phyloP scores from a whole-genome alignment of 2,113 vertebrate genomes.

The Telmatochromis sp. region DNA sequence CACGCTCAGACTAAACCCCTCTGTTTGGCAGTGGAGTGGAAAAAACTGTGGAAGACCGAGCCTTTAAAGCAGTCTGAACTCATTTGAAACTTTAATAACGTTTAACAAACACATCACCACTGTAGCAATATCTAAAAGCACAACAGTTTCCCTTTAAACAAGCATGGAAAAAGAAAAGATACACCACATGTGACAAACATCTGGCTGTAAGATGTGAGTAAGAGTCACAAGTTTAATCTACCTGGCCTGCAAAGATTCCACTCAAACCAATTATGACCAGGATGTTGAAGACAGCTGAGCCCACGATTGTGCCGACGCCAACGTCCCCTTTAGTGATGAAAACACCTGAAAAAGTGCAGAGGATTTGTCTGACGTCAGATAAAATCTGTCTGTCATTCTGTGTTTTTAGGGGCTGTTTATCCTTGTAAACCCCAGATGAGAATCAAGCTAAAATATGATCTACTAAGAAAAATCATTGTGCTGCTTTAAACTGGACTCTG shows the following conservation, averaged over 20 bases:
- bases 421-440: not conserved
- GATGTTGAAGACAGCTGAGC: conserved; percentile 78
- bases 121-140: not conserved
- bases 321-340: conserved; percentile 77
- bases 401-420: not conserved
- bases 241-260: conserved; percentile 74
- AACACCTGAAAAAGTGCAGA: conserved; percentile 54
- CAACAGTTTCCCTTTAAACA: not conserved
- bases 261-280: conserved; percentile 76
- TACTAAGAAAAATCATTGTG: not conserved
- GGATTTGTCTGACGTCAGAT: not conserved
- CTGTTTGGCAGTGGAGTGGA: not conserved
- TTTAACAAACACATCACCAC: not conserved
- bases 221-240: not conserved
- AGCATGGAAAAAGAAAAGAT: not conserved
- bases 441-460: not conserved
- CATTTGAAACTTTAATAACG: not conserved
- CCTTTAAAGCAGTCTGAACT: not conserved
- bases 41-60: not conserved
- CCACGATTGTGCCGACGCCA: conserved; percentile 74
- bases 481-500: not conserved
- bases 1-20: not conserved
- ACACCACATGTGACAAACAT: not conserved
- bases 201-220: not conserved
- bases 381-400: not conserved